Evolutionary conservation across 2,797 vertebrate species (phyloP), one percentile per base, ranked within the genome.

Genomic region (Diglossa cyanea): DNA sequence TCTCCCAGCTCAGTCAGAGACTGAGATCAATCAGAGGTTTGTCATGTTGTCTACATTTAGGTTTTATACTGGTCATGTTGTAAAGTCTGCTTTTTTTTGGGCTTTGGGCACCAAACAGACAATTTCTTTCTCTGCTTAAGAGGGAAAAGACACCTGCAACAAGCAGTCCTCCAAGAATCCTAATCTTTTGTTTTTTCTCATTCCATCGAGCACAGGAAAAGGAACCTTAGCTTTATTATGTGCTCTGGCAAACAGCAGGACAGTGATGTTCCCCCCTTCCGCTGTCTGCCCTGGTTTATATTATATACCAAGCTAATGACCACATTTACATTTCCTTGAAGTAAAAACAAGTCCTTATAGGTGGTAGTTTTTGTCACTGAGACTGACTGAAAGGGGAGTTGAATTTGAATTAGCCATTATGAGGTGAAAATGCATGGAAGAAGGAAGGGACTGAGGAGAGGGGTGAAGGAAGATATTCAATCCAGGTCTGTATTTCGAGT

Each of bases 171-270:
- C 53, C 58, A 91, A 95, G 70, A 48, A 57, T 93, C 94, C 57
- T 95, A 53, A 92, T 93, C 40, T 94, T 95, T 95, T 91, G 44
- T 95, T 94, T 94, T 87, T 92, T 93, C 68, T 80, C 61, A 72
- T 97, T 96, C 92, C 30, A 53, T 11, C 42, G 76, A 95, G 80
- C 37, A 30, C 35, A 96, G 83, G 51, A 94, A 95, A 95, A 90
- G 48, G 66, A 66, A 14, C 81, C 31, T 37, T 48, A 15, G 44
- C 55, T 86, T 86, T 95, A 74, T 95, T 92, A 66, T 89, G 63
- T 7, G 13, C 67, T 83, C 83, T 83, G 58, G 83, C 84, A 95
- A 96, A 93, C 91, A 96, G 89, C 90, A 96, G 89, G 91, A 81
- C 54, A 40, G 21, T 86, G 53, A 45, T 51, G 66, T 67, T 72